Evolutionary conservation across 2,888 invertebrate genomes (phyloP).

Genomic region (Polymixis flavicincta): DNA sequence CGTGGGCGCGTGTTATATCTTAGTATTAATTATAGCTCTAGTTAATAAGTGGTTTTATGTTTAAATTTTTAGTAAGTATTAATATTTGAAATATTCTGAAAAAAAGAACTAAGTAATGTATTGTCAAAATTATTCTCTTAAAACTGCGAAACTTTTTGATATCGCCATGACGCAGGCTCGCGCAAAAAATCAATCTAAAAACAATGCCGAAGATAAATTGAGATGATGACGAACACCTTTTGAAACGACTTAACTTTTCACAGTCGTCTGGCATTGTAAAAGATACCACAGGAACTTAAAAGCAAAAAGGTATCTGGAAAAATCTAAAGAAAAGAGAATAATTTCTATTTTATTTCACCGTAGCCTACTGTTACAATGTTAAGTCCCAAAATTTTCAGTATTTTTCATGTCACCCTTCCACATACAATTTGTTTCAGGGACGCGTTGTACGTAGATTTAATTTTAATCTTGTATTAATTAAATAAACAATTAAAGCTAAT

Average conservation of each 20-base stretch:
- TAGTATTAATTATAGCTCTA: conserved; percentile 61
- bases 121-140: conserved; percentile 49
- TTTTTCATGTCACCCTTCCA: conserved; percentile 62
- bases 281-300: not conserved
- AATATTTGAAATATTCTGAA: conserved; percentile 56
- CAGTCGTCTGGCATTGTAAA: not conserved
- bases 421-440: conserved; percentile 70
- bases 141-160: not conserved
- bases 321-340: conserved; percentile 37
- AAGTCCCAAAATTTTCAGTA: conserved; percentile 66
- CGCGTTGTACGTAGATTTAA: conserved; percentile 53
- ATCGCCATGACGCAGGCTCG: no score
- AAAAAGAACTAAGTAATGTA: conserved; percentile 27
- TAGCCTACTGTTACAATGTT: conserved; percentile 45
- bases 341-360: conserved; percentile 35
- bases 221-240: not conserved
- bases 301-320: not conserved
- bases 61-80: conserved; percentile 61
- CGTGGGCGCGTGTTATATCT: conserved; percentile 33
- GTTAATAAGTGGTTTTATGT: conserved; percentile 68
- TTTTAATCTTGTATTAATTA: conserved; percentile 65
- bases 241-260: not conserved
- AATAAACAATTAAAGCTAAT: conserved; percentile 72
- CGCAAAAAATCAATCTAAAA: not conserved
- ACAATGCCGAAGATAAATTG: not conserved